Evolutionary conservation across 2,888 invertebrate species (phyloP), one percentile per base, ranked within the genome.

Genomic region (Troides oblongomaculatus): DNA sequence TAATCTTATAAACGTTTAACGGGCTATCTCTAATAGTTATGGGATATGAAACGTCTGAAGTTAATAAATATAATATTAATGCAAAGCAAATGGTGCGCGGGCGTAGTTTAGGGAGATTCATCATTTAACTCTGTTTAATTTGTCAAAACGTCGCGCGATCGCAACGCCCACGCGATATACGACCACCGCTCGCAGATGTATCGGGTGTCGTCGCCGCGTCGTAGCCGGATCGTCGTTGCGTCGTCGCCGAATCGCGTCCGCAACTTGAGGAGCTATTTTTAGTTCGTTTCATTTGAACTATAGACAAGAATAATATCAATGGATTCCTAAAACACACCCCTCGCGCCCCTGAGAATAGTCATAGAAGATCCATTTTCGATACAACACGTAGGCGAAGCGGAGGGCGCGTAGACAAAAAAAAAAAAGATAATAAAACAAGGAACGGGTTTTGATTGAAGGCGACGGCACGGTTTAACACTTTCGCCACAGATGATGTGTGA

Each of bases 401-500:
- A 85, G 84, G 78, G 79, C 79, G 77, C 39, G 39, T 7, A 8
- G 39, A 39, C 39, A 39, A 39, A 39, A 39, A 39, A 39, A 39
- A 81, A 73, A 74, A 69, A 79, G 21, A 21, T 21, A 21, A 21
- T 21, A 86, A 81, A 85, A 85, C 82, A 73, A 75, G 79, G 79
- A 78, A 74, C 78, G 84, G 80, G 81, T 85, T 81, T 81, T 82
- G 81, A 87, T 88, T 85, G 84, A 85, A 80, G 79, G 79, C 75
- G 79, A 78, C 75, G 77, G 76, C 74, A 73, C 78, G 78, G 78
- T 80, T 78, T 89, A 86, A 90, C 89, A 89, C 90, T 89, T 90
- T 90, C 84, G 86, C 88, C 83, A 82, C 84, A 80, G 84, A 89
- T 91, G 92, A 91, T 91, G 89, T 88, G 90, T 85, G 90, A 89